Base-by-base conservation (phyloP, 1,140 invertebrate genomes). In the Gryon sp. region DNA sequence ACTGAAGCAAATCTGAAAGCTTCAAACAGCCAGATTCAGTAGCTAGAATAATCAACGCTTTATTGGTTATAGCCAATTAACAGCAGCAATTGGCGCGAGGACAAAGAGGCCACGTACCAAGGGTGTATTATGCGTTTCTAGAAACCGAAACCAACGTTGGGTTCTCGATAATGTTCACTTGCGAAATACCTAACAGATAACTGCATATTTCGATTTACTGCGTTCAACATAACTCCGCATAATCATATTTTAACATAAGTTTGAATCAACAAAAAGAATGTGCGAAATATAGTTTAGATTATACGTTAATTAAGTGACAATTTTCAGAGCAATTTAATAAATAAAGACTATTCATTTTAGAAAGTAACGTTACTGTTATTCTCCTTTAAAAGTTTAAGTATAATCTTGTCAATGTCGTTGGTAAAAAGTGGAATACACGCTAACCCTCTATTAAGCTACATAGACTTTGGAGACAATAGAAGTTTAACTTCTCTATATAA, bases 61-160 rank as follows among this genome's bases (percentile, higher is more conserved):
- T 84, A 86, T 86, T 84, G 82, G 80, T 78, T 82, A 83, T 84
- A 82, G 82, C 82, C 83, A 86, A 86, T 85, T 83, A 85, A 83
- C 83, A 77, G 72, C 81, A 83, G 84, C 78, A 81, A 85, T 84
- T 86, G 81, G 79, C 79, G 79, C 76, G 75, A 81, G 81, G 79
- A 84, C 79, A 82, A 82, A 84, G 84, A 76, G 73, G 41, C 66
- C 60, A 76, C 74, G 79, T 78, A 78, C 76, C 73, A 75, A 81
- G 55, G 57, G 72, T 65, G 73, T 65, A 79, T 79, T 79, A 78
- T 76, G 72, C 32, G 32, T 16, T 3, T 11, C n/a, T 34, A 62
- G 55, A 62, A 62, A 46, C 63, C 46, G 38, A 57, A 16, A 68
- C 46, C 30, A 59, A 63, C 57, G 60, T 60, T 59, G 74, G 50